Evolutionary conservation across 2,797 vertebrate species (phyloP).

Genomic region (Parambassis ranga): DNA sequence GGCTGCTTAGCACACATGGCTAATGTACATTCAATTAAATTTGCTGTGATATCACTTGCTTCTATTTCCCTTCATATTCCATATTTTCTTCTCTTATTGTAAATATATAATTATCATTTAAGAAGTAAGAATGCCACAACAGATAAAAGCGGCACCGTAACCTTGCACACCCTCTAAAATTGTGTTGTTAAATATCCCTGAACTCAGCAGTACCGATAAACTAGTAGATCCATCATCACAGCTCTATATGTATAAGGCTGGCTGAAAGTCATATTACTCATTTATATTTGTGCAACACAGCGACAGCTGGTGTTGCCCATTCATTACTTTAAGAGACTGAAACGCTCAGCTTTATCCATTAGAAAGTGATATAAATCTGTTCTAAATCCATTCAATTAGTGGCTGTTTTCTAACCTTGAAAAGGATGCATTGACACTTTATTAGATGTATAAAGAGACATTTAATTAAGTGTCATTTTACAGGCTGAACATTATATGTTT

Average conservation of each 20-base stretch:
- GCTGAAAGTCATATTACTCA: conserved; percentile 10
- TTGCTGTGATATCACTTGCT: too few relatives aligned
- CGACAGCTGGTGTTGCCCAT: conserved; percentile 13
- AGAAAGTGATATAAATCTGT: conserved; percentile 40
- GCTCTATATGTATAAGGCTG: neutral
- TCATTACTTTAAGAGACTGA: conserved; percentile 34
- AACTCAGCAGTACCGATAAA: conserved; percentile 14
- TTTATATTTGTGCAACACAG: conserved; percentile 18
- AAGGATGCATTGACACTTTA: neutral
- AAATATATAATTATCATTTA: too few relatives aligned
- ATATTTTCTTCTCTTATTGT: too few relatives aligned
- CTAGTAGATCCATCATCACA: conserved; percentile 12
- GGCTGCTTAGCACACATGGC: too few relatives aligned
- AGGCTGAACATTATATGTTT: neutral
- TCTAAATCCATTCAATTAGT: conserved; percentile 19
- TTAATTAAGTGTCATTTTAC: neutral
- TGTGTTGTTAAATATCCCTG: conserved; percentile 10
- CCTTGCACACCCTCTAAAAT: neutral
- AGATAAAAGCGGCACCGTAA: neutral
- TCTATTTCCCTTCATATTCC: too few relatives aligned
- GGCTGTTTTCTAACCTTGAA: conserved; percentile 11
- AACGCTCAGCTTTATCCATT: conserved; percentile 7
- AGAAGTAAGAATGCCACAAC: too few relatives aligned
- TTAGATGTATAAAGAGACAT: neutral
- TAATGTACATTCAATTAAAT: too few relatives aligned